These are phyloP conservation scores for Lithosia quadra DNA, from an alignment of 2,888 invertebrate genomes.

Conservation along the genomic window DNA sequence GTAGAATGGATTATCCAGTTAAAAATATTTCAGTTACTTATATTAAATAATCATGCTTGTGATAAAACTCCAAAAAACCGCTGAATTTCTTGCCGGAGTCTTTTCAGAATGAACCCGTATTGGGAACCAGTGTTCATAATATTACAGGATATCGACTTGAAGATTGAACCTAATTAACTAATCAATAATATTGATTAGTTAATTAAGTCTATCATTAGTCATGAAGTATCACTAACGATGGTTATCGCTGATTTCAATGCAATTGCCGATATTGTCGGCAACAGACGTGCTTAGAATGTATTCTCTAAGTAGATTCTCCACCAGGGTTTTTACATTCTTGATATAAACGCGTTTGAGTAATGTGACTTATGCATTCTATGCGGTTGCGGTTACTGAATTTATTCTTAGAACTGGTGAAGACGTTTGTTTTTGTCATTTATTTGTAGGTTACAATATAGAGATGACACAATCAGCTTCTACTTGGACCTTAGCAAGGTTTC, in stretches of 20 bases:
- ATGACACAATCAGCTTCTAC: background rate
- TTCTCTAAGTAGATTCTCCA: background rate
- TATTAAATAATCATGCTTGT: no score
- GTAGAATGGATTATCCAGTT: no score
- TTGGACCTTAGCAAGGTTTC: no score
- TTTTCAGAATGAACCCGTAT: no score
- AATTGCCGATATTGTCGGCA: conserved; percentile 8
- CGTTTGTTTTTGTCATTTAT: background rate
- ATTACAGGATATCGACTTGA: no score
- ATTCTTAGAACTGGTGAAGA: background rate
- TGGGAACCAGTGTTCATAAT: no score
- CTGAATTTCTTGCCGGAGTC: no score
- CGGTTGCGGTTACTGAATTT: background rate
- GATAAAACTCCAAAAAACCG: no score
- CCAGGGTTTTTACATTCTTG: background rate
- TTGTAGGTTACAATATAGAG: background rate
- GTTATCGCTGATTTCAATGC: conserved; percentile 1
- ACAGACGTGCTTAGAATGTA: conserved; percentile 2
- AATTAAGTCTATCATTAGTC: background rate
- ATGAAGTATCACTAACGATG: background rate
- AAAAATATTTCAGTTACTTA: no score
- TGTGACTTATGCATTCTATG: background rate
- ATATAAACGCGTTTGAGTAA: background rate
- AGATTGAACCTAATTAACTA: background rate
- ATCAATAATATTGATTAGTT: no score